These are phyloP conservation scores for Sitta europaea DNA, from an alignment of 2,113 vertebrate species.

Conservation along the genomic window DNA sequence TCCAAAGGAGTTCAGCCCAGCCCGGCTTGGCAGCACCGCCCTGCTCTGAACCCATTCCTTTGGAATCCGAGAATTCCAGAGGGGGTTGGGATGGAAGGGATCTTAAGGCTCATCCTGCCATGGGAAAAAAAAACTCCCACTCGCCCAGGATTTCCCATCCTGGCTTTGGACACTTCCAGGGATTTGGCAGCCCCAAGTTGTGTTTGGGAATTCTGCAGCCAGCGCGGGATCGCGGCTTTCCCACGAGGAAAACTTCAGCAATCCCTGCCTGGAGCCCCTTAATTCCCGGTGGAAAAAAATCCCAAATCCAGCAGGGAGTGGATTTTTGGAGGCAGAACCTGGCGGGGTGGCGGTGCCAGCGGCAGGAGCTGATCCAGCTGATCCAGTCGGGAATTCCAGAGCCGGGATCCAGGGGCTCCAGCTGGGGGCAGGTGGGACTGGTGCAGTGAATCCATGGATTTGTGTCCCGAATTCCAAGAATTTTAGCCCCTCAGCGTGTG, in stretches of 20 bases:
- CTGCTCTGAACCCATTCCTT: rapidly evolving
- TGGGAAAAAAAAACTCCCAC: no score
- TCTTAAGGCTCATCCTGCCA: no score
- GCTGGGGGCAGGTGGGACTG: not conserved
- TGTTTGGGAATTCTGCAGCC: not conserved
- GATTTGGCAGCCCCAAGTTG: not conserved
- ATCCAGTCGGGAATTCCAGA: rapidly evolving
- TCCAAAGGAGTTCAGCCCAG: not conserved
- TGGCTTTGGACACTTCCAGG: not conserved
- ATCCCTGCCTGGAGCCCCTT: no score
- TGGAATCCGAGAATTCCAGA: not conserved
- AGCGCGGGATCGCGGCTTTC: rapidly evolving
- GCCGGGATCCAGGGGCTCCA: not conserved
- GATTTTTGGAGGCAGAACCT: not conserved
- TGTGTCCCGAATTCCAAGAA: rapidly evolving
- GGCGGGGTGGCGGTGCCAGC: not conserved
- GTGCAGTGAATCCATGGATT: rapidly evolving
- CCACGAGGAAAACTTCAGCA: not conserved
- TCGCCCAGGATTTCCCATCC: not conserved
- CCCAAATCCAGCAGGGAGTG: not conserved
- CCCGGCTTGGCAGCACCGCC: not conserved
- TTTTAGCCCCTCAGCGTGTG: rapidly evolving
- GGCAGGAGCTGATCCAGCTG: not conserved
- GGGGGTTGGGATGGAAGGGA: not conserved
- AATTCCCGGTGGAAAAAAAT: not conserved